Conservation (phyloP, 2,888 invertebrate species). For the Incurvaria masculella region DNA sequence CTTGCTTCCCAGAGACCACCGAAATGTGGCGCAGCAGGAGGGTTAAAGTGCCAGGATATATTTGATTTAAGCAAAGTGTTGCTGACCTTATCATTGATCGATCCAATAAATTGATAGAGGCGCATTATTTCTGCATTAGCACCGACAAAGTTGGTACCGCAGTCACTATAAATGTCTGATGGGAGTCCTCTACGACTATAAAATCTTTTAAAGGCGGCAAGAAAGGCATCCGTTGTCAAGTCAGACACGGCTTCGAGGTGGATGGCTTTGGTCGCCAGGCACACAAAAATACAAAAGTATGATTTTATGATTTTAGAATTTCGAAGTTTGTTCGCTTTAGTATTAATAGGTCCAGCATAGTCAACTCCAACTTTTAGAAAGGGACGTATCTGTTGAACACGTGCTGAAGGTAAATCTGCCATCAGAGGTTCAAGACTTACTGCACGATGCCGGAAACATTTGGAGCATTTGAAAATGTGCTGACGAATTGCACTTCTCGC, state of each 20-base stretch:
- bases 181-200: slow-evolving; percentile 13
- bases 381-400: slow-evolving; percentile 1
- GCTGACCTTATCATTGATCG: not conserved
- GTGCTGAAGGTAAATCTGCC: slow-evolving; percentile 12
- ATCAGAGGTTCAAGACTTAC: slow-evolving; percentile 10
- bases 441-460: not conserved
- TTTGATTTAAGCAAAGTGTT: not conserved
- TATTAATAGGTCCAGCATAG: not conserved
- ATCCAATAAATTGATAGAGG: not conserved
- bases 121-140: slow-evolving; percentile 1
- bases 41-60: not conserved
- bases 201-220: slow-evolving; percentile 17
- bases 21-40: not conserved
- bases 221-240: slow-evolving; percentile 17
- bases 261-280: slow-evolving; percentile 18
- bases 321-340: slow-evolving; percentile 7
- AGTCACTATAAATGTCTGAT: not conserved
- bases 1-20: not conserved
- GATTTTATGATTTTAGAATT: slow-evolving; percentile 9
- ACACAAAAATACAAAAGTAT: not conserved
- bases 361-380: not conserved
- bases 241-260: slow-evolving; percentile 20
- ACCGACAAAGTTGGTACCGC: slow-evolving; percentile 13
- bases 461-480: not conserved
- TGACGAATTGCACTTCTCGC: not conserved